These are phyloP conservation scores for Oryzias dopingdopingensis DNA, from an alignment of 2,797 vertebrate genomes.

Conservation along the genomic window DNA sequence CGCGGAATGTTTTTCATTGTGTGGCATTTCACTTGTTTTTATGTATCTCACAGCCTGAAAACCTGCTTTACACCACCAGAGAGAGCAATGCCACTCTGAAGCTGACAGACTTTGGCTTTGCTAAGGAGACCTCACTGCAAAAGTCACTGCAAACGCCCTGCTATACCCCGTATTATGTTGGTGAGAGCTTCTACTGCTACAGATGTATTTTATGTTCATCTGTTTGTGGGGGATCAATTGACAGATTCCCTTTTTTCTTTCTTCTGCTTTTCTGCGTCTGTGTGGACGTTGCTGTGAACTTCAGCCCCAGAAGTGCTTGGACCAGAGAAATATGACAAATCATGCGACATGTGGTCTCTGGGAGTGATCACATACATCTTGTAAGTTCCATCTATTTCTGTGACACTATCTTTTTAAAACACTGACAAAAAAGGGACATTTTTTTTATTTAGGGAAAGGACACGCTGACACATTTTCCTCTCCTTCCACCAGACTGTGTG, in stretches of 20 bases:
- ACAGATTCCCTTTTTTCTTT: not conserved
- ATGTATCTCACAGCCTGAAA: conserved; percentile 84
- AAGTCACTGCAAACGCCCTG: conserved; percentile 93
- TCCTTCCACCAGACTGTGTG: conserved; percentile 82
- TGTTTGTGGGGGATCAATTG: not conserved
- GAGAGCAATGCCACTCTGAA: conserved; percentile 86
- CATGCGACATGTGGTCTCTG: conserved; percentile 98
- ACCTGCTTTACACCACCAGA: conserved; percentile 91
- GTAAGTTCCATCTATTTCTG: conserved; percentile 79
- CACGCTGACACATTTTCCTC: conserved; percentile 1
- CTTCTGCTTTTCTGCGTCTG: conserved; percentile 6
- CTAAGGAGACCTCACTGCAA: conserved; percentile 90
- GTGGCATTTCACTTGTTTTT: not conserved
- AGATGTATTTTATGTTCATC: no score
- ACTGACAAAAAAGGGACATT: no score
- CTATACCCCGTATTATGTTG: conserved; percentile 96
- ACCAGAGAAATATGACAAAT: conserved; percentile 97
- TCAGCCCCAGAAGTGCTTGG: conserved; percentile 95
- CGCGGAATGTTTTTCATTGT: not conserved
- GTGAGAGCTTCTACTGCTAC: conserved; percentile 69
- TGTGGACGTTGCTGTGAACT: conserved; percentile 15
- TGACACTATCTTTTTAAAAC: not conserved
- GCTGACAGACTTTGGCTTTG: conserved; percentile 95
- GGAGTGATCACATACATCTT: conserved; percentile 97
- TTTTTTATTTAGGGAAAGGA: no score